Conservation (phyloP, 2,888 invertebrate species). For the Leptothorax acervorum region DNA sequence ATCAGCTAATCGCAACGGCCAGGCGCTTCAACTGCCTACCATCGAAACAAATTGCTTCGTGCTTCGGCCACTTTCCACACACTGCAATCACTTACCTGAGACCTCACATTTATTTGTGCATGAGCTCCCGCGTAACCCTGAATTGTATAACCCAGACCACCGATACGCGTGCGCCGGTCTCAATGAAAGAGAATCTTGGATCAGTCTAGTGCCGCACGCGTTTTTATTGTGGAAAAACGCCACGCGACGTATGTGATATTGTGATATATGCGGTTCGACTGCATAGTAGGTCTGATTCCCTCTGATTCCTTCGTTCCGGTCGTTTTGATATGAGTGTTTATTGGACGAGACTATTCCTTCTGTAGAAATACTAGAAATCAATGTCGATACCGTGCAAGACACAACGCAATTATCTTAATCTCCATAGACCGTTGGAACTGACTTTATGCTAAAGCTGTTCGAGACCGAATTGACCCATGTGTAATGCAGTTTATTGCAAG, state of each 20-base stretch:
- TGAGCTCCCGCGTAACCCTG: background rate
- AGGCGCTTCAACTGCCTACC: background rate
- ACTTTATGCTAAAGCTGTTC: background rate
- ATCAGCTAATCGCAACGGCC: background rate
- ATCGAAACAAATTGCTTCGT: background rate
- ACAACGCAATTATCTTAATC: background rate
- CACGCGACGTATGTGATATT: background rate
- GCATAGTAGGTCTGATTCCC: too few relatives aligned
- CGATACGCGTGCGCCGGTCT: conserved; percentile 4
- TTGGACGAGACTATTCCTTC: too few relatives aligned
- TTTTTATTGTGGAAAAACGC: background rate
- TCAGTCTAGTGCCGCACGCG: background rate
- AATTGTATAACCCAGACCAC: background rate
- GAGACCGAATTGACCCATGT: background rate
- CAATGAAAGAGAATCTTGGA: conserved; percentile 15
- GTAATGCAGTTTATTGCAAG: background rate
- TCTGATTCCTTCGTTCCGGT: too few relatives aligned
- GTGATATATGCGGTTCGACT: background rate
- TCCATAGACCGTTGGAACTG: background rate
- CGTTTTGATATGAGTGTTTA: too few relatives aligned
- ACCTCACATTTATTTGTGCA: conserved; percentile 23
- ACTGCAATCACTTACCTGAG: background rate
- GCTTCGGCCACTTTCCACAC: background rate
- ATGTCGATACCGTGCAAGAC: too few relatives aligned
- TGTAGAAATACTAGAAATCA: too few relatives aligned